Base-by-base conservation (phyloP, 2,888 invertebrate genomes). In the Thecophora atra region DNA sequence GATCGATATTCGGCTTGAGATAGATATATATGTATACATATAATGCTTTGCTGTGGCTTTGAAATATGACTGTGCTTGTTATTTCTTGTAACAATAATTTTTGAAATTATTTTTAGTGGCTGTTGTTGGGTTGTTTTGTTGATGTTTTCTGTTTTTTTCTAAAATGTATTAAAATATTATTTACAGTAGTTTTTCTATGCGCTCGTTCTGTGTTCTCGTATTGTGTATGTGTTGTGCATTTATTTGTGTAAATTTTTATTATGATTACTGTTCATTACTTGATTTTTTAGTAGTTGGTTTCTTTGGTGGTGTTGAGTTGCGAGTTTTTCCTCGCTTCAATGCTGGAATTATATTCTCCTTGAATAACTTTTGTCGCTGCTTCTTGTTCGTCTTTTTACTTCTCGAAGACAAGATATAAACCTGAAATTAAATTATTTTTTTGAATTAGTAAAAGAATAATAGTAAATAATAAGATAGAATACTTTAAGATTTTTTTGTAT, bases 141-240 rank as follows among this genome's bases (percentile, higher is more conserved):
- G n/a, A n/a, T n/a, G n/a, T n/a, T n/a, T n/a, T n/a, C n/a, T n/a
- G n/a, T n/a, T n/a, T n/a, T n/a, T 84, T 86, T 86, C 86, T 85
- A 85, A 85, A 86, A 86, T 86, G 86, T 86, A 85, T 85, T 86
- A 85, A 85, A 84, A 82, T 82, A 83, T 84, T 81, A 84, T 60
- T 84, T 83, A 80, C 79, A 80, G 79, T 73, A 74, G 79, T 78
- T 78, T 37, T 73, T 70, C 67, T 73, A 71, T 74, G 72, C 54
- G 63, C 70, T 63, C 51, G 56, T 63, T 70, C 63, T 51, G 79
- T 77, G 75, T 75, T 79, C 76, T 77, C 74, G 74, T 76, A 68
- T 74, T 73, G 77, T 81, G 78, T 78, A 67, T 74, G 72, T 77
- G 30, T 30, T 69, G 62, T 69, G 62, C 72, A 65, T 76, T 77